Evolutionary conservation across 2,113 vertebrate genomes (phyloP).

Genomic region (Notothenia rossii): DNA sequence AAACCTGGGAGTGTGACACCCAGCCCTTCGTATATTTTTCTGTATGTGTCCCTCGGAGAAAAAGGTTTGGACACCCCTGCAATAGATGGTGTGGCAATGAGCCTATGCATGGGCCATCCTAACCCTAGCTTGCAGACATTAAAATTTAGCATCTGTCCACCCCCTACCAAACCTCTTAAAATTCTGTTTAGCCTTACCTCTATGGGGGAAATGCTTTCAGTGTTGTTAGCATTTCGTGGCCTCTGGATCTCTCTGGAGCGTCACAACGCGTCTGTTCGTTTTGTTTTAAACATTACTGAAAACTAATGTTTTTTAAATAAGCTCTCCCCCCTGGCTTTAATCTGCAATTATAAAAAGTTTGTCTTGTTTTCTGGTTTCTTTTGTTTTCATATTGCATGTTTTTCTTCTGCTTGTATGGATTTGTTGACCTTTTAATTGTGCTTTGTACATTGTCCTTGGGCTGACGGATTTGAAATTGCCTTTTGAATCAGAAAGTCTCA

Average conservation of each 20-base stretch:
- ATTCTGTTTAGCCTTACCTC: not conserved
- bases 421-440: conserved; percentile 62
- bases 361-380: conserved; percentile 29
- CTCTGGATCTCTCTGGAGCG: not conserved
- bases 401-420: conserved; percentile 16
- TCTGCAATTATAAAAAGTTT: conserved; percentile 45
- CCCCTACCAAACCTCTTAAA: not conserved
- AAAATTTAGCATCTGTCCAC: not conserved
- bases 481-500: conserved; percentile 30
- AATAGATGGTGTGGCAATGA: too few relatives aligned
- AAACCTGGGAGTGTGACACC: too few relatives aligned
- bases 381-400: conserved; percentile 15
- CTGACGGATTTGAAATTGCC: conserved; percentile 22
- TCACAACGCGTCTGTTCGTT: conserved; percentile 6
- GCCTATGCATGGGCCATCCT: too few relatives aligned
- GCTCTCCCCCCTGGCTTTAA: conserved; percentile 3
- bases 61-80: too few relatives aligned
- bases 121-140: too few relatives aligned
- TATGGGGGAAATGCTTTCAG: not conserved
- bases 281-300: conserved; percentile 17
- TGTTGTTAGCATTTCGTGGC: not conserved
- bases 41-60: too few relatives aligned
- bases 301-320: conserved; percentile 45
- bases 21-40: too few relatives aligned
- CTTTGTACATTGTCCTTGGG: conserved; percentile 37